Evolutionary conservation across 2,113 vertebrate genomes (phyloP).

Genomic region (Callocephalon fimbriatum): DNA sequence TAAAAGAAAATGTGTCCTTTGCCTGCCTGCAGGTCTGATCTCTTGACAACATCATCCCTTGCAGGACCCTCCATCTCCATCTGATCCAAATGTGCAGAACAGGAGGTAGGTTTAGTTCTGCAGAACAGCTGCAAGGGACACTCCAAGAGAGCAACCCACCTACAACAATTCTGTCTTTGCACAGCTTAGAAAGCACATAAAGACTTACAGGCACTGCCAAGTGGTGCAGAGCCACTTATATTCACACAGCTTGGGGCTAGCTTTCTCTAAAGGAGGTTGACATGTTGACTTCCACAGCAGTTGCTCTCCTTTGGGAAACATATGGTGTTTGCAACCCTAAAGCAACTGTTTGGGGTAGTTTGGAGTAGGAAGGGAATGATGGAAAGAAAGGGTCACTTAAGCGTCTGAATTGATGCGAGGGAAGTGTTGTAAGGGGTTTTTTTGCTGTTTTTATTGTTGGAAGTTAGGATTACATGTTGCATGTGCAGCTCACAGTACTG

Average conservation of each 20-base stretch:
- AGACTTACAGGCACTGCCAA: neutral
- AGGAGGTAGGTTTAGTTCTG: neutral
- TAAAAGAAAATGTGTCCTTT: neutral
- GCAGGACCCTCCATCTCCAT: neutral
- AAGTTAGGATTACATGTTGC: neutral
- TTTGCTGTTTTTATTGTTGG: neutral
- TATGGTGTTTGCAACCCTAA: fast-evolving
- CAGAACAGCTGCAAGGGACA: neutral
- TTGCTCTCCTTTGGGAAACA: neutral
- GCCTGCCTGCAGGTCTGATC: neutral
- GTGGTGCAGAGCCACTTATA: neutral
- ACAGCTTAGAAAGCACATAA: neutral
- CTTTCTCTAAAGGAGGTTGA: neutral
- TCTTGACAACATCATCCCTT: neutral
- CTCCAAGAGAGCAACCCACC: neutral
- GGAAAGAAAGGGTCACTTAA: neutral
- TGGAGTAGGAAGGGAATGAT: neutral
- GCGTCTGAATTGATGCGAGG: neutral
- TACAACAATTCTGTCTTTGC: neutral
- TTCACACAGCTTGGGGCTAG: neutral
- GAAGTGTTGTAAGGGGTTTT: neutral
- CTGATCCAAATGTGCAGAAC: neutral
- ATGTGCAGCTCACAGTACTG: neutral
- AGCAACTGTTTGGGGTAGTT: neutral
- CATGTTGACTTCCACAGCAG: neutral